These are phyloP conservation scores for Agriopis aurantiaria DNA, from an alignment of 2,888 invertebrate species.

Conservation along the genomic window DNA sequence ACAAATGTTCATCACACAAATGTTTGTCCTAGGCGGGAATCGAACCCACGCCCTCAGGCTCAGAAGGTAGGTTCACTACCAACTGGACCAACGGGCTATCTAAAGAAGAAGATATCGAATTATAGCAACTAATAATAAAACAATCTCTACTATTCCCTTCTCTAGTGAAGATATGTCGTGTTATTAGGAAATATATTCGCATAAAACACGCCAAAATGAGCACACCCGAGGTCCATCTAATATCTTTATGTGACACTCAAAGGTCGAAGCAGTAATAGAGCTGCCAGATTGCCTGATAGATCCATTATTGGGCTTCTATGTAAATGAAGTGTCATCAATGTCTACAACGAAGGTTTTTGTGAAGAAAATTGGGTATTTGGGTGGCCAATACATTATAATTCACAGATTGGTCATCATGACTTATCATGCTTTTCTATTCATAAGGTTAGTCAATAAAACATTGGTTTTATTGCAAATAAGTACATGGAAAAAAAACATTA, in stretches of 20 bases:
- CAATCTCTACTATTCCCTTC: no score
- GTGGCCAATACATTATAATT: background rate
- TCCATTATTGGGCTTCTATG: constrained; percentile 31
- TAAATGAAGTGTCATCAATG: constrained; percentile 15
- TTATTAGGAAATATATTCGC: constrained; percentile 8
- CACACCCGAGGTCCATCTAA: background rate
- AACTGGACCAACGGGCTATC: no score
- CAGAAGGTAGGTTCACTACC: no score
- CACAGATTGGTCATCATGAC: background rate
- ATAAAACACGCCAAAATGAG: background rate
- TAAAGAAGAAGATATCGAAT: no score
- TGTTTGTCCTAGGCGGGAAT: no score
- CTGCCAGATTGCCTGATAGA: constrained; percentile 7
- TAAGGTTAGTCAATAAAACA: background rate
- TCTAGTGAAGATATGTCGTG: background rate
- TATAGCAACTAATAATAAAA: no score
- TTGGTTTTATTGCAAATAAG: background rate
- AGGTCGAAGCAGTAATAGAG: constrained; percentile 6
- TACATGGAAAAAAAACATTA: no score
- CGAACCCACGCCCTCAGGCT: no score
- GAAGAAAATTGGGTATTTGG: constrained; percentile 2
- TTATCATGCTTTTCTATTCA: background rate
- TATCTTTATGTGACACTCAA: constrained; percentile 1
- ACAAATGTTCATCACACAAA: no score
- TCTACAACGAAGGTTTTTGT: constrained; percentile 17